These are phyloP conservation scores for Salarias fasciatus DNA, from an alignment of 2,797 vertebrate species.

Conservation along the genomic window DNA sequence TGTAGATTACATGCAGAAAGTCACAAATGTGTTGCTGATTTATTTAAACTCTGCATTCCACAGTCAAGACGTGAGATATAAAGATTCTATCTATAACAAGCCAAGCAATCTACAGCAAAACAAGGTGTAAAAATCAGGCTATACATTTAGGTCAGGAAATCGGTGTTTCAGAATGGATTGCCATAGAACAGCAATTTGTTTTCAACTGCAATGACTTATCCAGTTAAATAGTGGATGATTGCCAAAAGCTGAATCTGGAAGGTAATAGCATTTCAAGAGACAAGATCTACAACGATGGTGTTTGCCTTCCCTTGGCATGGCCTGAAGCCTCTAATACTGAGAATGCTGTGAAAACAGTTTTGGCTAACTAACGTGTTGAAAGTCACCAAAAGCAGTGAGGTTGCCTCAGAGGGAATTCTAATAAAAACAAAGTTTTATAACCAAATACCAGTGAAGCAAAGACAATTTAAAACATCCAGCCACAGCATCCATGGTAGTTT, in stretches of 20 bases:
- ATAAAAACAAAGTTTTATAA: constrained; percentile 24
- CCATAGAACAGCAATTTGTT: constrained; percentile 53
- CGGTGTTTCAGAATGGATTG: constrained; percentile 52
- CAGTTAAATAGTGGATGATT: constrained; percentile 40
- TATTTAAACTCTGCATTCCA: constrained; percentile 58
- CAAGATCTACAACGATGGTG: constrained; percentile 19
- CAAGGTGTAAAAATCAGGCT: constrained; percentile 46
- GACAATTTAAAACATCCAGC: background rate
- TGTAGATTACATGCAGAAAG: constrained; percentile 30
- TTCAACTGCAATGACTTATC: constrained; percentile 60
- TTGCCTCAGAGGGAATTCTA: background rate
- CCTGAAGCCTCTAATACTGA: constrained; percentile 16
- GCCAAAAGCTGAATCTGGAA: constrained; percentile 46
- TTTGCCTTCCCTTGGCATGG: constrained; percentile 20
- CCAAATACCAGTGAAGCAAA: constrained; percentile 4
- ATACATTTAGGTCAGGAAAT: constrained; percentile 59
- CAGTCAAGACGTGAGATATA: constrained; percentile 37
- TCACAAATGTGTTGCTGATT: constrained; percentile 52
- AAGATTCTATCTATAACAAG: constrained; percentile 56
- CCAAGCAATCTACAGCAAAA: no score
- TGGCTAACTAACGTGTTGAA: constrained; percentile 16
- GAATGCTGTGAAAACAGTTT: constrained; percentile 42
- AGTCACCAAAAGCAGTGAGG: constrained; percentile 1
- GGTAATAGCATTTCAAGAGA: constrained; percentile 33
- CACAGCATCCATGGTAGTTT: background rate